Base-by-base conservation (phyloP, 2,888 invertebrate genomes). In the Mellilla xanthometata region DNA sequence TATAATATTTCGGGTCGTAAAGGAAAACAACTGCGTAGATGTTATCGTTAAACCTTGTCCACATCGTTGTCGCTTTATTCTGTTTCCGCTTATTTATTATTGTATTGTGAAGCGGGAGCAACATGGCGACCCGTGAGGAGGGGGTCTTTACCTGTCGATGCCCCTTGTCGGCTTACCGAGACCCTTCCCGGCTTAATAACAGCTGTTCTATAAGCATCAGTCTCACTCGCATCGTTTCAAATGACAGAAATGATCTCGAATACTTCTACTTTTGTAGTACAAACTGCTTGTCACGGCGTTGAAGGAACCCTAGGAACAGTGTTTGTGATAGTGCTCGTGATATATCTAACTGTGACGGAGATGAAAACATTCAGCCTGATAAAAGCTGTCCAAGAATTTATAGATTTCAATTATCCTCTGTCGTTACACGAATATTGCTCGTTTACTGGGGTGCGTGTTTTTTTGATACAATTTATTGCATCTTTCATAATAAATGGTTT, bases 121-220 rank as follows among this genome's bases (percentile, higher is more conserved):
- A 35, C 8, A 42, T 28, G 33, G 38, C 41, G 33, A 19, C 38
- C 32, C 28, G 38, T 30, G 31, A 33, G 13, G 39, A 52, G 63
- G 68, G 46, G 39, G 54, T 50, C 28, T 65, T 66, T 83, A 82
- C 82, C 84, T 83, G 83, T 33, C 38, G 29, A 7, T 69, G 53
- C 66, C 70, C 73, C 52, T 49, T 49, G 23, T 46, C 44, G 12
- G 6, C 36, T 15, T 26, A 36, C 31, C 24, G 39, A 19, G 27
- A 40, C 46, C 49, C 49, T 23, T 47, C 39, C 47, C 42, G 8
- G 27, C 42, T 43, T 46, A 36, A 32, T 41, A 62, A 58, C 67
- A 67, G 62, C 68, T 72, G 67, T 56, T 52, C 41, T 24, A 10
- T n/a, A 15, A 24, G 24, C 9, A 34, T 38, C 54, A 51, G 59